These are phyloP conservation scores for Chironomus tepperi DNA, from an alignment of 1,140 invertebrate genomes.

Conservation along the genomic window DNA sequence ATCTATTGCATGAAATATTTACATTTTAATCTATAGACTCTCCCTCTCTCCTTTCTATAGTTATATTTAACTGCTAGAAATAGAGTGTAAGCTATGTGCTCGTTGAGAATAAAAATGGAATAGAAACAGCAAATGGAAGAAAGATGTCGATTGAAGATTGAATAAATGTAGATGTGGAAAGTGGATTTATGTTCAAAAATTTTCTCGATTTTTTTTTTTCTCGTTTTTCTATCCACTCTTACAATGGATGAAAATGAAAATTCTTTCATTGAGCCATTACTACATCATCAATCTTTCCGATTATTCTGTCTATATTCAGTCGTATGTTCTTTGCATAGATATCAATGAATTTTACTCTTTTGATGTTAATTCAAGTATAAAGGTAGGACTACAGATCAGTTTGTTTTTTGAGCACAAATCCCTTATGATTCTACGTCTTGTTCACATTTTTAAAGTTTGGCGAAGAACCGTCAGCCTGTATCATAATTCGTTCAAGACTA, in stretches of 20 bases:
- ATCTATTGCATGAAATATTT: conserved; percentile 19
- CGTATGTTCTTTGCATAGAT: neutral
- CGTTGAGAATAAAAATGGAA: neutral
- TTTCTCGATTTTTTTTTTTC: no score
- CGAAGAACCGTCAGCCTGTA: no score
- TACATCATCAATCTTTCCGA: conserved; percentile 18
- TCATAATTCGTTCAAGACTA: no score
- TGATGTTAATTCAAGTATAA: no score
- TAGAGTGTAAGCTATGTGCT: neutral
- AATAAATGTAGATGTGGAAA: neutral
- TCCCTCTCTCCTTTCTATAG: neutral
- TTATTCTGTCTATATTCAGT: conserved; percentile 1
- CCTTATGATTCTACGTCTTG: no score
- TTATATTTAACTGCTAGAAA: neutral
- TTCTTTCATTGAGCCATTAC: conserved; percentile 14
- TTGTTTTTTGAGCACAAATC: no score
- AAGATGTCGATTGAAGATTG: conserved; percentile 15
- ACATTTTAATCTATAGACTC: conserved; percentile 17
- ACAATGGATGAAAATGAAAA: no score
- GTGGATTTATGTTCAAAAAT: conserved; percentile 8
- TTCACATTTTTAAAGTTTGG: no score
- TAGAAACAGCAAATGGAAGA: conserved; percentile 16
- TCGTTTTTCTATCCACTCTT: no score
- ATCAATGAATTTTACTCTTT: no score
- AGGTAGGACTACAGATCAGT: no score